Percentiles rank a stretch among this genome's conserved stretches.
Conservation (phyloP, 2,797 vertebrate species). For the Propithecus perrieri region DNA sequence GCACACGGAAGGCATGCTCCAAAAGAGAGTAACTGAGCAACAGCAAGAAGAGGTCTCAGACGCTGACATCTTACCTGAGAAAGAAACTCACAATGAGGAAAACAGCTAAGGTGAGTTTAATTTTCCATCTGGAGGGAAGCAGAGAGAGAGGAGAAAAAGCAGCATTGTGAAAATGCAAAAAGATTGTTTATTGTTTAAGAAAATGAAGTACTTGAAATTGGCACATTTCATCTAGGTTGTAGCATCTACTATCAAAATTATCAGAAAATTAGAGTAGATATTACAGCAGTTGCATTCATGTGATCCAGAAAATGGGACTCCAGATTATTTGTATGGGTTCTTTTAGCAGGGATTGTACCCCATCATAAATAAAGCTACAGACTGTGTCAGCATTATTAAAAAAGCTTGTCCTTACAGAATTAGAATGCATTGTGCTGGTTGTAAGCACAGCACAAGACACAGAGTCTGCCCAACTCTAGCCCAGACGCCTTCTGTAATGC, state of each 20-base stretch:
- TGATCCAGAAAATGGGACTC: not conserved
- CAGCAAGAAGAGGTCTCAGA: not conserved
- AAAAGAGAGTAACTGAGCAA: not conserved
- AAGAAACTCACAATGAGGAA: not conserved
- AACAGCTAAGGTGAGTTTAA: conserved; percentile 47
- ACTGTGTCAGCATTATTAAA: not conserved
- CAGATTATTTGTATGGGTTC: not conserved
- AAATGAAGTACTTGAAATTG: not conserved
- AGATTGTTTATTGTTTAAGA: not conserved
- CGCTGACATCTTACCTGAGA: not conserved
- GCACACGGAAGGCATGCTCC: conserved; percentile 65
- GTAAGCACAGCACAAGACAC: not conserved
- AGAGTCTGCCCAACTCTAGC: not conserved
- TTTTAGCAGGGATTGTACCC: not conserved
- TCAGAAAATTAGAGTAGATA: not conserved
- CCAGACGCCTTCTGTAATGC: not conserved
- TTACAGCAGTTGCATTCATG: not conserved
- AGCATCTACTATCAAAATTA: not conserved
- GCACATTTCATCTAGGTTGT: not conserved
- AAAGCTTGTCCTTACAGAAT: not conserved
- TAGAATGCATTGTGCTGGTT: not conserved
- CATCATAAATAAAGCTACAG: conserved; percentile 25
- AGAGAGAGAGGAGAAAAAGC: not conserved
- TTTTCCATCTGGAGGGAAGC: not conserved
- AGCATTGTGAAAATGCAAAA: not conserved